Evolutionary conservation across 2,888 invertebrate species (phyloP).

Genomic region (Latheticus oryzae): DNA sequence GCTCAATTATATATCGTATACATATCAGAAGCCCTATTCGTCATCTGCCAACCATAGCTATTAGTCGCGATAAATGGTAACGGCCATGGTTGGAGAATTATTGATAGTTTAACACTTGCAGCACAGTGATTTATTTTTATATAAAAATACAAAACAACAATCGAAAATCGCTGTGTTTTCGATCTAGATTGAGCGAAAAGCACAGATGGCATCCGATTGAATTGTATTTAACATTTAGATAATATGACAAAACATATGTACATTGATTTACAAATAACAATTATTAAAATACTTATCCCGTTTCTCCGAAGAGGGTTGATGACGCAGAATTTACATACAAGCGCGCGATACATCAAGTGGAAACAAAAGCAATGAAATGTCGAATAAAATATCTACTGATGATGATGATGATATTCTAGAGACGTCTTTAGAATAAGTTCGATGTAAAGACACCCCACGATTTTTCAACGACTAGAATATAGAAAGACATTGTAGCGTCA

Average conservation of each 20-base stretch:
- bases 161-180: too few species aligned
- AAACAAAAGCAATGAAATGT: slow-evolving; percentile 32
- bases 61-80: slow-evolving; percentile 24
- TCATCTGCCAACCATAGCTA: slow-evolving; percentile 32
- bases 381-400: slow-evolving; percentile 30
- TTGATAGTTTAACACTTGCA: slow-evolving; percentile 24
- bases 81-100: slow-evolving; percentile 26
- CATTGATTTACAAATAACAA: slow-evolving; percentile 34
- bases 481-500: slow-evolving; percentile 63
- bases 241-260: slow-evolving; percentile 31
- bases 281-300: slow-evolving; percentile 42
- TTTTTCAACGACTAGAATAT: slow-evolving; percentile 51
- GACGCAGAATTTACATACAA: slow-evolving; percentile 39
- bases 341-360: slow-evolving; percentile 39
- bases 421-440: slow-evolving; percentile 18
- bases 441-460: slow-evolving; percentile 32
- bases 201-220: background rate
- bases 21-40: slow-evolving; percentile 40
- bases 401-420: slow-evolving; percentile 31
- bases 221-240: slow-evolving; percentile 29
- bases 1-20: slow-evolving; percentile 62
- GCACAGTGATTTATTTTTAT: slow-evolving; percentile 27
- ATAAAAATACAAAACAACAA: slow-evolving; percentile 39
- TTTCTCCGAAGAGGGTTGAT: slow-evolving; percentile 42
- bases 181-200: background rate